These are phyloP conservation scores for Nineta flava DNA, from an alignment of 2,888 invertebrate species.

Conservation along the genomic window DNA sequence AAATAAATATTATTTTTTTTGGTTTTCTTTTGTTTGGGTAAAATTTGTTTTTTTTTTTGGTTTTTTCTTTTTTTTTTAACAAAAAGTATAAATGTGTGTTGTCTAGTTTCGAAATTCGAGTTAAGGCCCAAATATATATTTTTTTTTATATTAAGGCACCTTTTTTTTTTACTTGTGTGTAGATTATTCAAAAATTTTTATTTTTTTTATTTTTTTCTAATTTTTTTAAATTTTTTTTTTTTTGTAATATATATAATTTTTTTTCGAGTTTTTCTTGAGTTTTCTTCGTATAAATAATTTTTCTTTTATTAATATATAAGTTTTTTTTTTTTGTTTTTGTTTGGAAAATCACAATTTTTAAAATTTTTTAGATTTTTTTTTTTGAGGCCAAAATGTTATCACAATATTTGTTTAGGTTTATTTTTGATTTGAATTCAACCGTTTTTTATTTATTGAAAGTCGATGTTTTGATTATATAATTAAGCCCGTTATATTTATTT, in stretches of 20 bases:
- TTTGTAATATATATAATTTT: conserved; percentile 1
- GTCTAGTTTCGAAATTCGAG: conserved; percentile 5
- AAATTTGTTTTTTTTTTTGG: background rate
- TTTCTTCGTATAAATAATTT: conserved; percentile 2
- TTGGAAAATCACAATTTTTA: conserved; percentile 4
- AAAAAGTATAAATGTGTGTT: conserved; percentile 4
- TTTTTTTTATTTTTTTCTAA: background rate
- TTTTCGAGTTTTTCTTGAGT: background rate
- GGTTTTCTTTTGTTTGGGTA: background rate
- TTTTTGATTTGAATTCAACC: background rate
- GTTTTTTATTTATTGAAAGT: background rate
- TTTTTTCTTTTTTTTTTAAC: conserved; percentile 3
- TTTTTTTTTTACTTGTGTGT: conserved; percentile 4
- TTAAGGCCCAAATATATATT: conserved; percentile 6
- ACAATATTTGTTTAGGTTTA: conserved; percentile 2
- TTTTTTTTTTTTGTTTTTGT: background rate
- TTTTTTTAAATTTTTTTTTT: background rate
- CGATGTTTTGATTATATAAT: background rate
- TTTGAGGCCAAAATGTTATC: conserved; percentile 6
- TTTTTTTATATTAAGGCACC: conserved; percentile 6
- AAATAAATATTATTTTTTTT: too few species aligned
- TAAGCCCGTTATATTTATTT: background rate
- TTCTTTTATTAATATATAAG: background rate
- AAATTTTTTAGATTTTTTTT: background rate
- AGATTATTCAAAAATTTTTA: conserved; percentile 4